phyloP scores from a whole-genome alignment of 2,797 vertebrate species.

The Tadarida brasiliensis region DNA sequence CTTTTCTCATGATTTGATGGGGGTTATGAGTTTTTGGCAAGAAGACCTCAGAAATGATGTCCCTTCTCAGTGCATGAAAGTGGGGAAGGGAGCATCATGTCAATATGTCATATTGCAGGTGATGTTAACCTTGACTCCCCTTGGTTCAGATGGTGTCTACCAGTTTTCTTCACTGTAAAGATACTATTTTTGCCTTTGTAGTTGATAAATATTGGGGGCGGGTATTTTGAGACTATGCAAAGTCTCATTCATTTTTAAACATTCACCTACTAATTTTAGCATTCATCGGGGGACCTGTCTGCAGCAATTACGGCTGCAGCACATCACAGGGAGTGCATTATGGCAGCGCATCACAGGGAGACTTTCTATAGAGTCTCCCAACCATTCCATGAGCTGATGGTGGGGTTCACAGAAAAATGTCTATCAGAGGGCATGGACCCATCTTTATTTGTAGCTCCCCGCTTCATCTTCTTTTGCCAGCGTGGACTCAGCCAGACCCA shows the following conservation, averaged over 20 bases:
- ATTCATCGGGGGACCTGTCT: neutral
- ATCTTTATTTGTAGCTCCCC: neutral
- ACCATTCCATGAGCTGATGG: neutral
- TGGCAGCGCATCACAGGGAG: neutral
- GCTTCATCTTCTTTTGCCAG: neutral
- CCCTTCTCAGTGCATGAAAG: neutral
- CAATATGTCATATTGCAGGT: neutral
- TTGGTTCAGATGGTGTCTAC: neutral
- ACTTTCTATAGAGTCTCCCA: neutral
- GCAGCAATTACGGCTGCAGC: neutral
- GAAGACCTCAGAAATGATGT: neutral
- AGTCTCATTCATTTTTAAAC: constrained; percentile 14
- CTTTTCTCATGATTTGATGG: neutral
- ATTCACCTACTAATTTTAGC: no score
- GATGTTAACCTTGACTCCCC: neutral
- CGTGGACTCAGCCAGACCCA: neutral
- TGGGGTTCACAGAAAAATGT: neutral
- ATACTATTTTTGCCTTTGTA: constrained; percentile 5
- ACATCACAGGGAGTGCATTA: no score
- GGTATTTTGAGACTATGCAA: neutral
- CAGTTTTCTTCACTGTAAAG: neutral
- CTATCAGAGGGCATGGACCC: neutral
- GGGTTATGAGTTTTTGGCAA: neutral
- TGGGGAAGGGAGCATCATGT: neutral
- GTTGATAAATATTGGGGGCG: neutral